Base-by-base conservation (phyloP, 1,140 invertebrate species). In the Formica exsecta region DNA sequence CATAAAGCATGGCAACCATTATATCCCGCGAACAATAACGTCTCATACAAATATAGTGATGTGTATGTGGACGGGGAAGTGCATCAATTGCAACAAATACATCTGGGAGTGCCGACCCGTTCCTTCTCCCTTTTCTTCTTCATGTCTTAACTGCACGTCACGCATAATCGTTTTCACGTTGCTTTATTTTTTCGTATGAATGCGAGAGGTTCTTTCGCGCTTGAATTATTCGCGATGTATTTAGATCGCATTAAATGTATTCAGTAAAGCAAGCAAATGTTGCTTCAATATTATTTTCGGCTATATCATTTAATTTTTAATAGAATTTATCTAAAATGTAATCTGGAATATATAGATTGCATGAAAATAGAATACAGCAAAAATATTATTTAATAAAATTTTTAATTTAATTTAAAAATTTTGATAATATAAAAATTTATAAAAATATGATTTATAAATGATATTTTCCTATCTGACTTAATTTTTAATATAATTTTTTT, bases 1-100 rank as follows among this genome's bases (percentile, higher is more conserved):
- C 62, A 79, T 79, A 79, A 79, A 80, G 62, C 76, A 68, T 57
- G 76, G 36, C 48, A 25, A 36, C 64, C 64, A 80, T 80, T 80
- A 80, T 70, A 41, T 57, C 22, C 64, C 44, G 32, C 64, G 64
- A 64, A 70, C 76, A 80, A 80, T 48, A 80, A 68, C 64, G 48
- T 80, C 64, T 77, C 19, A 16, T 80, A 70, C 44, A 48, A 68
- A 70, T 70, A 44, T 36, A 51, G 65, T 54, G 62, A 68, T 64
- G 62, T 44, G 22, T 66, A 32, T 38, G 32, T 19, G 36, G n/a
- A 41, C 41, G 59, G 61, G 41, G 32, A 68, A 68, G 64, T 80
- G 64, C 74, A 76, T 76, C 73, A 61, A 76, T 38, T 62, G 73
- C 73, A 41, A 25, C 61, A 41, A 76, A n/a, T 76, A n/a, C 41